A percentile compares a stretch with the other conserved stretches of the same genome.
phyloP scores from a whole-genome alignment of 2,888 invertebrate genomes.

The Coecobrya sp. region DNA sequence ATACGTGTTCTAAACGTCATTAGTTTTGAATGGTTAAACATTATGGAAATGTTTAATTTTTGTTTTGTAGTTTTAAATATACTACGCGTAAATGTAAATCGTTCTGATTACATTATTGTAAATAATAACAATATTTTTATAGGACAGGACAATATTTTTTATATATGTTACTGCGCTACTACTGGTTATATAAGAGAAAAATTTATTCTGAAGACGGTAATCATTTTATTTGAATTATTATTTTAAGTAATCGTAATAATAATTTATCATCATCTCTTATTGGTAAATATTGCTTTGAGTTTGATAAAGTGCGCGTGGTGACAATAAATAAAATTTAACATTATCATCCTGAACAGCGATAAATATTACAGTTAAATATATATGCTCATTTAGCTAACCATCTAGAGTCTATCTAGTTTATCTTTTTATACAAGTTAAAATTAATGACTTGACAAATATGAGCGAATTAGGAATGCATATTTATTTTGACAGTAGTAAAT shows the following conservation, averaged over 20 bases:
- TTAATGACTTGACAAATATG: slow-evolving; percentile 17
- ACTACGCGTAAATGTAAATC: background rate
- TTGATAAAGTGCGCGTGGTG: slow-evolving; percentile 23
- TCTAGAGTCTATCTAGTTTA: background rate
- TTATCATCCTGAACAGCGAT: background rate
- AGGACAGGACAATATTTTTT: background rate
- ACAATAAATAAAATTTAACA: slow-evolving; percentile 14
- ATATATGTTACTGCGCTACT: background rate
- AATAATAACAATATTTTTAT: background rate
- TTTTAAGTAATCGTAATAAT: too few relatives aligned
- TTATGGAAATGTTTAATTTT: background rate
- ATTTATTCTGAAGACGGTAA: background rate
- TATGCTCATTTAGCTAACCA: background rate
- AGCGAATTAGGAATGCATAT: slow-evolving; percentile 26
- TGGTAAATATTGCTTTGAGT: slow-evolving; percentile 48
- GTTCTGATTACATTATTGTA: background rate
- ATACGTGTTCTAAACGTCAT: slow-evolving; percentile 47
- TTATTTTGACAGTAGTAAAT: background rate
- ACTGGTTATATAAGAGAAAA: background rate
- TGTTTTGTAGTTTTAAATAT: background rate
- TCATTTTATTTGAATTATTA: background rate
- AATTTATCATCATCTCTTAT: background rate
- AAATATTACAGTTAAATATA: background rate
- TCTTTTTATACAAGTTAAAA: background rate
- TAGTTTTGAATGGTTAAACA: background rate